Conservation (phyloP, 2,888 invertebrate species). For the Ochropleura plecta region DNA sequence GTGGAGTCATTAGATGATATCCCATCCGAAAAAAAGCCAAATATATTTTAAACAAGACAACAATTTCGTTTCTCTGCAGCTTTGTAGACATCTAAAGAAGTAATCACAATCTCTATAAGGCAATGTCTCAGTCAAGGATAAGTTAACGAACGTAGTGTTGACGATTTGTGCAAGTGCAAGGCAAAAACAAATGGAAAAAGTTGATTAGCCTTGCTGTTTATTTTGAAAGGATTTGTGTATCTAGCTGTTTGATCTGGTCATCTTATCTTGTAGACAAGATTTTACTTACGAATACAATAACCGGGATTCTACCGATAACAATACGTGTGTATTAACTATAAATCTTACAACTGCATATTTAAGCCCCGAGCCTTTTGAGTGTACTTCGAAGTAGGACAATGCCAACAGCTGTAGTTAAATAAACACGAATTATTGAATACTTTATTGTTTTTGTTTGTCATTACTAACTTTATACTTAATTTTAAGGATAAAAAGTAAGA, state of each 20-base stretch:
- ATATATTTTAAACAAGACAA: not conserved
- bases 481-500: not conserved
- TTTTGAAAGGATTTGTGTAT: conserved; percentile 14
- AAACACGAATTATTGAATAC: not conserved
- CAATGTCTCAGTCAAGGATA: conserved; percentile 35
- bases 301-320: conserved; percentile 18
- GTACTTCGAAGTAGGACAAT: not conserved
- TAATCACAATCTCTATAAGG: conserved; percentile 16
- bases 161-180: conserved; percentile 26
- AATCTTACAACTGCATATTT: not conserved
- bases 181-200: conserved; percentile 18
- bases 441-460: not conserved
- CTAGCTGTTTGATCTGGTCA: conserved; percentile 15
- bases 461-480: not conserved
- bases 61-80: not conserved
- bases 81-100: conserved; percentile 4
- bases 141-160: conserved; percentile 30
- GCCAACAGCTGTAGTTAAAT: not conserved
- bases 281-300: not conserved
- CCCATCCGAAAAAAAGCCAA: not conserved
- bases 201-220: conserved; percentile 5
- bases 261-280: conserved; percentile 22
- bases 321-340: not conserved
- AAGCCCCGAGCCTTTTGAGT: not conserved
- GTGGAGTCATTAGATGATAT: no score